Evolutionary conservation across 2,797 vertebrate species (phyloP), one percentile per base, ranked within the genome.

Genomic region (Thaleichthys pacificus): DNA sequence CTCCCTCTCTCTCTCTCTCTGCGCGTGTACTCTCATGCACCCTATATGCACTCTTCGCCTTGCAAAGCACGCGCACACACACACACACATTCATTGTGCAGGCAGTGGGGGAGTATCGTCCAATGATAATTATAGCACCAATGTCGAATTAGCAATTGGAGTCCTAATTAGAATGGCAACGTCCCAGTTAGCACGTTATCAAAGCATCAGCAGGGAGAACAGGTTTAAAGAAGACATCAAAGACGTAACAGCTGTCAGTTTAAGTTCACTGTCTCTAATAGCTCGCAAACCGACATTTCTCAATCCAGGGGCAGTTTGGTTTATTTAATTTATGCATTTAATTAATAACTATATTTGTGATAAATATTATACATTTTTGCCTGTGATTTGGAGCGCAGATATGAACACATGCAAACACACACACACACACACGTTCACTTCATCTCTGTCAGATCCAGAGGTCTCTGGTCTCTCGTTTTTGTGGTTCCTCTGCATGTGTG

Each of bases 141-240:
- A 94, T 94, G 92, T 94, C 94, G 94, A 96, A 96, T 96, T 96
- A 96, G 94, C 95, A 93, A 95, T 95, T 94, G 96, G 92, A 95
- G 93, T 93, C 91, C 95, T 97, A 97, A 97, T 97, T 97, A 96
- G 93, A 95, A 91, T 91, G 92, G 95, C 95, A 96, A 95, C 94
- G 95, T 95, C 95, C 96, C 96, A 95, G 95, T 96, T 97, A 97
- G 93, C 90, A 89, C 85, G 92, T 93, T 95, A 96, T 95, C 95
- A 96, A 87, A 95, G 95, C 93, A 86, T 92, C 92, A 93, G 94
- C 89, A 83, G 93, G 93, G 94, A 94, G 79, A 93, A 83, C 93
- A 91, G 91, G 92, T 94, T 96, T 94, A 94, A 96, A 85, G 82
- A 90, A 95, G 94, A 95, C 92, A 96, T 97, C 94, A 96, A 95